Evolutionary conservation across 2,797 vertebrate genomes (phyloP), one percentile per base, ranked within the genome.

Genomic region (Mycteria americana): DNA sequence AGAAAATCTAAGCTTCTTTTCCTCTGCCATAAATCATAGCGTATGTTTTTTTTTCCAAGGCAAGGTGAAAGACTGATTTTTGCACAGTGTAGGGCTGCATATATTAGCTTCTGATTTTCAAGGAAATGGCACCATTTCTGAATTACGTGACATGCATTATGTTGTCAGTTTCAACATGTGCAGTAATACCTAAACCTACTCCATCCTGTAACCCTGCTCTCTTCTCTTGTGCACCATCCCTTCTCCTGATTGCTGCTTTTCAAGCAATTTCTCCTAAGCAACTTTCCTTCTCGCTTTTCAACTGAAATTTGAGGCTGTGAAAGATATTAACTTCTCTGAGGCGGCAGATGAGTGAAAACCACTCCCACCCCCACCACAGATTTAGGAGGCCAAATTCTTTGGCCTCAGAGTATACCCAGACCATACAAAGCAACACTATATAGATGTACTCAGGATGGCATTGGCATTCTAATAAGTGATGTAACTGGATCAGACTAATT

Each of bases 11-110:
- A 93, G 87, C 60, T 95, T 73, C 85, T 97, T 93, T 96, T 95
- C 87, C 96, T 97, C 94, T 94, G 67, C 70, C 86, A 95, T 97
- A 97, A 97, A 97, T 97, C 97, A 96, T 33, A 84, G 56, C 0
- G 2, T 1, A 0, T 45, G 57, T 5, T 30, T 69, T 67, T 85
- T 83, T 70, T 43, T 17, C 63, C 70, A 60, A 83, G 62, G n/a
- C 35, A 74, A 94, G 67, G 85, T 89, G 77, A 72, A 97, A 94
- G 90, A 92, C 24, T 94, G 72, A 92, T 91, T 93, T 94, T 90
- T 95, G 74, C 81, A 53, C 73, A 62, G 57, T 45, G 56, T 76
- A 87, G 67, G 51, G 41, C 84, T 95, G 88, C 92, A 92, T 94
- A 81, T 72, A 94, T 96, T 94, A 95, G 51, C 78, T 96, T 86